Conservation (phyloP, 2,113 vertebrate species). For the Columba janthina region DNA sequence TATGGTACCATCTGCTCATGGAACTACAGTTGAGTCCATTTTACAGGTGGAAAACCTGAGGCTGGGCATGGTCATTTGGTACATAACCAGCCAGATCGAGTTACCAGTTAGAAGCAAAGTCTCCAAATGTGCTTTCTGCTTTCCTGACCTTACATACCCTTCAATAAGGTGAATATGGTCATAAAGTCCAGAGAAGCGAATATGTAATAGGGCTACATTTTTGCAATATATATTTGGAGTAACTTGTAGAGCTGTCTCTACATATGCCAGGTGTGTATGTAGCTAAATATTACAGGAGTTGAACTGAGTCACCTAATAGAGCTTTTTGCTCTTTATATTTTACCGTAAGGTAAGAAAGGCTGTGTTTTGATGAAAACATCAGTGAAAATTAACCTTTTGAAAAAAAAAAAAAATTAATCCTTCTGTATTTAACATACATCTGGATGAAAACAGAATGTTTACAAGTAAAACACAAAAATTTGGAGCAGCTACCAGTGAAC, state of each 20-base stretch:
- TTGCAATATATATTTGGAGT: background rate
- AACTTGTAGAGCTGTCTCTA: background rate
- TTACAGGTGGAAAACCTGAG: conserved; percentile 43
- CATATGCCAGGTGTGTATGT: background rate
- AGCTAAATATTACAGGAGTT: background rate
- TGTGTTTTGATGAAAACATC: background rate
- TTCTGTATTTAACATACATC: conserved; percentile 13
- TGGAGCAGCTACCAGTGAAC: conserved; percentile 15
- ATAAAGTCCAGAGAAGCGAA: background rate
- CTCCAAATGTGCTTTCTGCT: conserved; percentile 16
- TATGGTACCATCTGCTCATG: background rate
- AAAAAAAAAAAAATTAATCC: background rate
- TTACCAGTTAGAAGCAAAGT: conserved; percentile 23
- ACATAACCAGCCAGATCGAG: background rate
- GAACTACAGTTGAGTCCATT: conserved; percentile 13
- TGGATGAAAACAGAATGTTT: conserved; percentile 15
- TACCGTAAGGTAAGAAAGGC: background rate
- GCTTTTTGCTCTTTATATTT: background rate
- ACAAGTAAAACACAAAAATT: background rate
- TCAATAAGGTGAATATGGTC: background rate
- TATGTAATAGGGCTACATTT: background rate
- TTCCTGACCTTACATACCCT: conserved; percentile 20
- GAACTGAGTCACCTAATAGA: background rate
- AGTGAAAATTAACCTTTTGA: conserved; percentile 42
- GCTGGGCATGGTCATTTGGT: background rate